Percentiles rank a stretch among this genome's conserved stretches.
These are phyloP conservation scores for Azorinus chamasolen DNA, from an alignment of 2,888 invertebrate species.

Conservation along the genomic window DNA sequence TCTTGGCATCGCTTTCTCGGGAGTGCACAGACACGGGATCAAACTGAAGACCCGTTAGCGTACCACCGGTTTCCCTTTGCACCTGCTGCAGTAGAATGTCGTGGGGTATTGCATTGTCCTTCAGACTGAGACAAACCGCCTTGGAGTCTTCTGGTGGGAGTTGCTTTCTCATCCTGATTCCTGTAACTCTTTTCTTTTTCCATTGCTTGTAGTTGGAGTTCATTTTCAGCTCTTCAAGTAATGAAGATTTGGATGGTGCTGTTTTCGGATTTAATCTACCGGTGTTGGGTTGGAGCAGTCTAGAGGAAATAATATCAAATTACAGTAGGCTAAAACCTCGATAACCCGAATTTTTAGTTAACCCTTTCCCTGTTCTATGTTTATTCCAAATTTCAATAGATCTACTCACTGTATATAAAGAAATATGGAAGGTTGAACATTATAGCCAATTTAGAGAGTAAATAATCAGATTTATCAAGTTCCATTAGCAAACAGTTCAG, in stretches of 20 bases:
- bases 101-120: conserved; percentile 62
- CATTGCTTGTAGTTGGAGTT: conserved; percentile 62
- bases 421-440: no score
- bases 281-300: not conserved
- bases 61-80: conserved; percentile 54
- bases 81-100: conserved; percentile 59
- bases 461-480: no score
- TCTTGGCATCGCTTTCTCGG: conserved; percentile 55
- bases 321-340: no score
- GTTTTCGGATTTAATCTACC: not conserved
- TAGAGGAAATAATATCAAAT: not conserved
- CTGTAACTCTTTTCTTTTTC: conserved; percentile 65
- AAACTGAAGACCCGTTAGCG: conserved; percentile 60
- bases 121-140: conserved; percentile 60
- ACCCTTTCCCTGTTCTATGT: no score
- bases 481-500: no score
- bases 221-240: conserved; percentile 60
- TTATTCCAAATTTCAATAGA: no score
- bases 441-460: no score
- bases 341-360: no score
- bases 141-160: conserved; percentile 60
- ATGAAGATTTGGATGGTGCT: conserved; percentile 23
- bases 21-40: conserved; percentile 69
- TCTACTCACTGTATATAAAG: no score
- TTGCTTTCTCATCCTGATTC: conserved; percentile 65